Percentiles rank a stretch among this genome's conserved stretches.
Evolutionary conservation across 2,797 vertebrate species (phyloP).

Genomic region (Anguilla obscura): DNA sequence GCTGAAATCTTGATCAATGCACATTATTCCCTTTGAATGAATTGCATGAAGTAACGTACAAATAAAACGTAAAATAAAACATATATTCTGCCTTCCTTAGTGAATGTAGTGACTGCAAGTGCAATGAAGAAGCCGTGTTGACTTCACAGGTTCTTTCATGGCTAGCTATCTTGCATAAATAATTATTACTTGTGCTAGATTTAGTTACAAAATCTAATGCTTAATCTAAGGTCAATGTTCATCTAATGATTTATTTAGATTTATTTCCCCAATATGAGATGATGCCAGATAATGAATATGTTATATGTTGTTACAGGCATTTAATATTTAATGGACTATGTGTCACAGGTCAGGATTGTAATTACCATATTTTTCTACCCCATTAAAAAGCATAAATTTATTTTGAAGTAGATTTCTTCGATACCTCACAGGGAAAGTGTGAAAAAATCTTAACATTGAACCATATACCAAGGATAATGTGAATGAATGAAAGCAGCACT

Average conservation of each 20-base stretch:
- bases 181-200: background rate
- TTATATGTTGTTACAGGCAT: background rate
- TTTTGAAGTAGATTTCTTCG: background rate
- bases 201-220: background rate
- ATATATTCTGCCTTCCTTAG: too few species aligned
- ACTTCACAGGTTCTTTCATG: too few species aligned
- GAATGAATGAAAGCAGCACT: background rate
- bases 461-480: background rate
- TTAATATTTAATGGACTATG: background rate
- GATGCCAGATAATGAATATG: background rate
- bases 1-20: too few species aligned
- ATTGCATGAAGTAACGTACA: too few species aligned
- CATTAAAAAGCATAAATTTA: background rate
- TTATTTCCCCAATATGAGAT: background rate
- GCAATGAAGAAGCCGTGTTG: too few species aligned
- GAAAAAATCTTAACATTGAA: background rate
- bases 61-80: too few species aligned
- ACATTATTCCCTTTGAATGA: too few species aligned
- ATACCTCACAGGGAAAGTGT: background rate
- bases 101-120: too few species aligned
- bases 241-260: too few species aligned
- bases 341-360: background rate
- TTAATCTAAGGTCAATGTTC: background rate
- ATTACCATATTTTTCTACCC: too few species aligned
- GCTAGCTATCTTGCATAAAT: background rate